Evolutionary conservation across 1,140 invertebrate genomes (phyloP).

Genomic region (Aphaenogaster floridana): DNA sequence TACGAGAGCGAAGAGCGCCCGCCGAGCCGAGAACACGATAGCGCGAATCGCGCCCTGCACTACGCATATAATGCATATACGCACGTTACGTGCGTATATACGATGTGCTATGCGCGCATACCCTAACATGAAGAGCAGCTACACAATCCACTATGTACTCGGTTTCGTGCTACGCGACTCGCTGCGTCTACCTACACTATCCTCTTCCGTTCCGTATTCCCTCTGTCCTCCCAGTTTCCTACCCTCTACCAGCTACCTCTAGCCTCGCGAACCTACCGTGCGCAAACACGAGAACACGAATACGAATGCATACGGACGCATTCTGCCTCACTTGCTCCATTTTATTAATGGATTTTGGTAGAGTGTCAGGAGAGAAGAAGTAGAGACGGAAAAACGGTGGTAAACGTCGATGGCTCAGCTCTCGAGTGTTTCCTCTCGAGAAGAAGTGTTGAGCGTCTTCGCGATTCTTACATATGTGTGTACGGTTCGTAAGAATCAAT

Average conservation of each 20-base stretch:
- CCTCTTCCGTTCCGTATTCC: conserved; percentile 1
- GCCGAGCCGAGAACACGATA: conserved; percentile 51
- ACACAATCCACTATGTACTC: conserved; percentile 52
- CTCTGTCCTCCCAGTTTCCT: not conserved
- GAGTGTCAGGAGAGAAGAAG: not conserved
- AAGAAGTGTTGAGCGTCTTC: not conserved
- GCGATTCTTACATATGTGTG: not conserved
- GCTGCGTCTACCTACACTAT: not conserved
- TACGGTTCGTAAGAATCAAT: not conserved
- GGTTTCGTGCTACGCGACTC: conserved; percentile 38
- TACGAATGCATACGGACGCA: not conserved
- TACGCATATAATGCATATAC: not conserved
- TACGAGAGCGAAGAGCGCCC: conserved; percentile 17
- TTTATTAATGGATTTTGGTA: conserved; percentile 60
- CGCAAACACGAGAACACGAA: conserved; percentile 16
- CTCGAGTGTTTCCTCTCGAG: conserved; percentile 40
- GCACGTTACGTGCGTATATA: conserved; percentile 18
- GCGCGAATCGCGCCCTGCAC: conserved; percentile 31
- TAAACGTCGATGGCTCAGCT: conserved; percentile 50
- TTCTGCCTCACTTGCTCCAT: conserved; percentile 46
- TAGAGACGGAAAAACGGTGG: conserved; percentile 2
- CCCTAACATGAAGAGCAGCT: not conserved
- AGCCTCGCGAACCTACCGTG: not conserved
- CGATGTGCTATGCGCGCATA: conserved; percentile 6
- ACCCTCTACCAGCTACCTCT: not conserved